phyloP scores from a whole-genome alignment of 2,797 vertebrate species.

The Phoxinus dragarum region DNA sequence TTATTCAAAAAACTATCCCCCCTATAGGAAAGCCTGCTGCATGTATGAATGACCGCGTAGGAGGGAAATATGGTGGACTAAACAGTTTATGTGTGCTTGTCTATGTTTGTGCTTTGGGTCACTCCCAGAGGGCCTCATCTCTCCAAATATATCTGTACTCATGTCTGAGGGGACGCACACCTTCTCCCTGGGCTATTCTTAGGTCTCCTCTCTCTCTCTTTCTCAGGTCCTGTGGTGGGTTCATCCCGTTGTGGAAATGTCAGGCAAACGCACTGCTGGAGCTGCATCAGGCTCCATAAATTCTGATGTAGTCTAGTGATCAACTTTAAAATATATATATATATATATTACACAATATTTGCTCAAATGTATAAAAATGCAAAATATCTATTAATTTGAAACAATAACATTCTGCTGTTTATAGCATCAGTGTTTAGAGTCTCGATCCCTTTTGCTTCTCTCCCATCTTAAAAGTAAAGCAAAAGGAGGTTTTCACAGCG shows the following conservation, averaged over 20 bases:
- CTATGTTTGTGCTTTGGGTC: conserved; percentile 29
- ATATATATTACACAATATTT: neutral
- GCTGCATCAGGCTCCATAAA: neutral
- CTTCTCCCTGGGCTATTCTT: conserved; percentile 54
- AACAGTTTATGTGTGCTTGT: conserved; percentile 17
- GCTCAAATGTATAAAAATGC: neutral
- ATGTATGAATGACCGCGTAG: conserved; percentile 26
- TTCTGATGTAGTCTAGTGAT: neutral
- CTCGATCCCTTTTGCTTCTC: neutral
- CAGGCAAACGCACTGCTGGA: conserved; percentile 4
- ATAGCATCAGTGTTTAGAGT: neutral
- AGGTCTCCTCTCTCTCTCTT: conserved; percentile 37
- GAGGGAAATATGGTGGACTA: neutral
- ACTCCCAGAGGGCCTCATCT: conserved; percentile 48
- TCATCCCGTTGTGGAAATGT: conserved; percentile 54
- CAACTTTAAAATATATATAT: too few relatives aligned
- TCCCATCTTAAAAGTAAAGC: neutral
- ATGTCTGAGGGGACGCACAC: conserved; percentile 42
- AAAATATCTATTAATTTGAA: neutral
- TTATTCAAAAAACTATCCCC: neutral
- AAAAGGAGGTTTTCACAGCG: neutral
- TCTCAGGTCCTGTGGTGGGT: conserved; percentile 31
- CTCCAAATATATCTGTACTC: conserved; percentile 53
- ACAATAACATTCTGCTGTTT: neutral
- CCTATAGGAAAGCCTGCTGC: conserved; percentile 15